Conservation (phyloP, 2,113 vertebrate genomes). For the Furnarius figulus region DNA sequence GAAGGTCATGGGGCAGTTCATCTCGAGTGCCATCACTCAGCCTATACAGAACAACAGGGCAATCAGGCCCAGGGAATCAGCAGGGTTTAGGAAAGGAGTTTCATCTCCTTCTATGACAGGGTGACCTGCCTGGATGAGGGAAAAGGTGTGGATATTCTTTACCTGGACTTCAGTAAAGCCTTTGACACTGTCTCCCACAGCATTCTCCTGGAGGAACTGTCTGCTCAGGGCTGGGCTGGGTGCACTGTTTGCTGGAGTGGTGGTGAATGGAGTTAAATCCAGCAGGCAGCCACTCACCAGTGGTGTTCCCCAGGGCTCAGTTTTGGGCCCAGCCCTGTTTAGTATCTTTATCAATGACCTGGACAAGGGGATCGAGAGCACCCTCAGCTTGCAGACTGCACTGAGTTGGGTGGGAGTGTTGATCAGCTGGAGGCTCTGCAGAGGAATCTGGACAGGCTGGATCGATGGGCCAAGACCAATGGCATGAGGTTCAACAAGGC, state of each 20-base stretch:
- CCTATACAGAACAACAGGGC: not conserved
- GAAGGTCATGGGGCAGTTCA: not conserved
- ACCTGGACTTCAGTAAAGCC: not conserved
- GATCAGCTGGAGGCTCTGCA: not conserved
- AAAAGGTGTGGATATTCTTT: not conserved
- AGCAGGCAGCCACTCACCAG: not conserved
- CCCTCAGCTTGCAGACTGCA: not conserved
- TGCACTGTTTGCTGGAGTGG: not conserved
- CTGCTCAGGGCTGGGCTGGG: not conserved
- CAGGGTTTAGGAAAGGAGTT: not conserved
- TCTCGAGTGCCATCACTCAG: not conserved
- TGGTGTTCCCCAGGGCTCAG: not conserved
- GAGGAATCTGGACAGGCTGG: not conserved
- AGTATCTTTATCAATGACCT: not conserved
- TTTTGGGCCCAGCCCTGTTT: not conserved
- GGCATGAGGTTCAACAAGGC: not conserved
- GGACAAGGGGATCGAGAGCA: not conserved
- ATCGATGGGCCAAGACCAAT: rapidly evolving
- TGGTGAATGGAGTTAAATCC: not conserved
- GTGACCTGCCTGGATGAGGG: not conserved
- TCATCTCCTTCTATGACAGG: not conserved
- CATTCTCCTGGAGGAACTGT: not conserved
- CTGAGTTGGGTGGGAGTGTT: not conserved
- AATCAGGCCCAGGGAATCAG: not conserved
- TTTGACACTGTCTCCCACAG: not conserved